A percentile compares a stretch with the other conserved stretches of the same genome.
Conservation (phyloP, 2,888 invertebrate genomes). For the Hirtodrosophila alboralis region DNA sequence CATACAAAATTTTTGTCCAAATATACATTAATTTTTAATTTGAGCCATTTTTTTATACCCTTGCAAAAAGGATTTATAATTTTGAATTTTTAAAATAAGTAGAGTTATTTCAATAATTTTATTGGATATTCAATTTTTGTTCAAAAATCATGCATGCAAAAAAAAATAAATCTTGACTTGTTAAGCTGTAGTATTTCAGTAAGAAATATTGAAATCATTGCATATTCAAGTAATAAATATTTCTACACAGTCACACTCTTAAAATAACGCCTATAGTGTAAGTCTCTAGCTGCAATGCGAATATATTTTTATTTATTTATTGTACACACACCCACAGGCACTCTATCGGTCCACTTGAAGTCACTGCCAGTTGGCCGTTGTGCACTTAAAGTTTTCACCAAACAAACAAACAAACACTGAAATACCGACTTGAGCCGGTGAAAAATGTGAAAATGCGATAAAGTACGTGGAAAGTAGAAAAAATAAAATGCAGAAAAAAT, state of each 20-base stretch:
- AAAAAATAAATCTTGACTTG: too few species aligned
- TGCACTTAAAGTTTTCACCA: slow-evolving; percentile 61
- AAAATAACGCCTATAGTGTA: slow-evolving; percentile 25
- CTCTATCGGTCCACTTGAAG: slow-evolving; percentile 49
- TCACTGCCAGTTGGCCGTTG: slow-evolving; percentile 55
- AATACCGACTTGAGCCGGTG: slow-evolving; percentile 37
- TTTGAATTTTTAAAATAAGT: too few species aligned
- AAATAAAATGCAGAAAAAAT: slow-evolving; percentile 18
- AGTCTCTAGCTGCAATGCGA: slow-evolving; percentile 29
- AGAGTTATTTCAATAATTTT: too few species aligned
- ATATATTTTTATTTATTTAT: slow-evolving; percentile 35
- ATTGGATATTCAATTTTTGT: too few species aligned
- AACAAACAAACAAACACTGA: slow-evolving; percentile 55
- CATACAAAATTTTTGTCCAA: too few species aligned
- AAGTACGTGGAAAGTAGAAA: slow-evolving; percentile 48
- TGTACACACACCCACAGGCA: slow-evolving; percentile 21
- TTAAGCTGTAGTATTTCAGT: too few species aligned
- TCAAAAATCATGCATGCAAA: too few species aligned
- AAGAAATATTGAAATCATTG: too few species aligned
- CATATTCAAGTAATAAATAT: too few species aligned
- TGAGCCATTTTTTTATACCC: too few species aligned
- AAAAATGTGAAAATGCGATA: slow-evolving; percentile 57
- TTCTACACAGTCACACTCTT: slow-evolving; percentile 50
- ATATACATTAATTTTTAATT: too few species aligned
- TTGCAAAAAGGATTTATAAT: too few species aligned